phyloP scores from a whole-genome alignment of 2,113 vertebrate species.

The Cygnus atratus region DNA sequence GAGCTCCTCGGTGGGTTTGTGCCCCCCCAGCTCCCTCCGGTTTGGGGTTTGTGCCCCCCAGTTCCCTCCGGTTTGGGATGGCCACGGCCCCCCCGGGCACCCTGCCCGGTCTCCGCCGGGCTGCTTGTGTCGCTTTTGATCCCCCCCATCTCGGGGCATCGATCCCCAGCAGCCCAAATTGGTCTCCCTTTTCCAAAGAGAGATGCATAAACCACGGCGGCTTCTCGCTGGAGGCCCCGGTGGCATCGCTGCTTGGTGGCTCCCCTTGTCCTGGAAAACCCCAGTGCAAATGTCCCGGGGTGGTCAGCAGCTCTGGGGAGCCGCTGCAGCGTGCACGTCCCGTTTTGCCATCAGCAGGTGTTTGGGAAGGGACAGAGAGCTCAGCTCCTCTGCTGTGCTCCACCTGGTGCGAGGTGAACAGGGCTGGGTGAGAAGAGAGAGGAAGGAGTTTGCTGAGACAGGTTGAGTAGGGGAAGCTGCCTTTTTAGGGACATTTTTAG shows the following conservation, averaged over 20 bases:
- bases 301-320: not conserved
- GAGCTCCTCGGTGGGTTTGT: not conserved
- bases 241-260: not conserved
- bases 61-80: not conserved
- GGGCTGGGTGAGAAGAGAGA: not conserved
- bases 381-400: not conserved
- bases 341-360: not conserved
- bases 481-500: not conserved
- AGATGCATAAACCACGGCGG: not conserved
- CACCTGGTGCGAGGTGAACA: not conserved
- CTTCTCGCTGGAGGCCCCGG: not conserved
- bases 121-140: not conserved
- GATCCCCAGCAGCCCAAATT: too few relatives aligned
- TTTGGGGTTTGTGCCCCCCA: not conserved
- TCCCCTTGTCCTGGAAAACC: not conserved
- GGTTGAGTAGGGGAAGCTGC: not conserved
- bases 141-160: too few relatives aligned
- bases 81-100: not conserved
- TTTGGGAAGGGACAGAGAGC: not conserved
- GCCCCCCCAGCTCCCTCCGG: too few relatives aligned
- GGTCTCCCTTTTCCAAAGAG: too few relatives aligned
- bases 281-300: not conserved
- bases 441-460: rapidly evolving
- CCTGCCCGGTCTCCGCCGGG: not conserved
- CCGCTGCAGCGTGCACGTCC: rapidly evolving